These are phyloP conservation scores for Hypothenemus hampei DNA, from an alignment of 1,140 invertebrate species.

Conservation along the genomic window DNA sequence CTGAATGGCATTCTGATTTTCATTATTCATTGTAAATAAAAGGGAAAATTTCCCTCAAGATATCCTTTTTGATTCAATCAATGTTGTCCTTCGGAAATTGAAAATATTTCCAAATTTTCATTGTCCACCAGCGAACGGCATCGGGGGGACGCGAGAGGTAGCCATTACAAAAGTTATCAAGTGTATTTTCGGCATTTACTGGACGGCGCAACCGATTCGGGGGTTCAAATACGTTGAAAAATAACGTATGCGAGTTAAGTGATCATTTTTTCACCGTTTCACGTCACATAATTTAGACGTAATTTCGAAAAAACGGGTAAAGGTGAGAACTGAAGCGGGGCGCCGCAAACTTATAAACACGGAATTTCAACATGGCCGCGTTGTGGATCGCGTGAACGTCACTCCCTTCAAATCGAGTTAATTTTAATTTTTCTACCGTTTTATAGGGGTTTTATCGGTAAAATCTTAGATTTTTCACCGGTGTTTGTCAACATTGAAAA, in stretches of 20 bases:
- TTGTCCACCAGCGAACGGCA: conserved; percentile 32
- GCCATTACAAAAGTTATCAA: conserved; percentile 52
- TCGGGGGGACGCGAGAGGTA: conserved; percentile 58
- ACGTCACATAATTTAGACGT: conserved; percentile 27
- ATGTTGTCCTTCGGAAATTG: conserved; percentile 42
- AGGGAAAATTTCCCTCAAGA: too few relatives aligned
- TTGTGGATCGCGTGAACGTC: conserved; percentile 18
- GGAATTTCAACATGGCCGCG: conserved; percentile 40
- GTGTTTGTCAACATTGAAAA: too few relatives aligned
- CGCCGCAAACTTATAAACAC: conserved; percentile 44
- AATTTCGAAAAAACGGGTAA: conserved; percentile 30
- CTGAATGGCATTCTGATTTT: conserved; percentile 51
- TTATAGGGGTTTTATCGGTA: too few relatives aligned
- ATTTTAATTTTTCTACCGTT: too few relatives aligned
- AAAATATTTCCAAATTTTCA: conserved; percentile 4
- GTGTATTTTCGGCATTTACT: conserved; percentile 12
- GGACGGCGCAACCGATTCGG: not conserved
- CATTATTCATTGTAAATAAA: conserved; percentile 50
- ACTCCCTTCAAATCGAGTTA: too few relatives aligned
- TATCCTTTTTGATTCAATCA: conserved; percentile 31
- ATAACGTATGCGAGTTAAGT: not conserved
- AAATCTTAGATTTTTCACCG: too few relatives aligned
- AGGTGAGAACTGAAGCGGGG: conserved; percentile 38
- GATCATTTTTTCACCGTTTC: conserved; percentile 14
- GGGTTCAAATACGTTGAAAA: conserved; percentile 12